These are phyloP conservation scores for Zaprionus tsacasi DNA, from an alignment of 1,140 invertebrate species.

Conservation along the genomic window DNA sequence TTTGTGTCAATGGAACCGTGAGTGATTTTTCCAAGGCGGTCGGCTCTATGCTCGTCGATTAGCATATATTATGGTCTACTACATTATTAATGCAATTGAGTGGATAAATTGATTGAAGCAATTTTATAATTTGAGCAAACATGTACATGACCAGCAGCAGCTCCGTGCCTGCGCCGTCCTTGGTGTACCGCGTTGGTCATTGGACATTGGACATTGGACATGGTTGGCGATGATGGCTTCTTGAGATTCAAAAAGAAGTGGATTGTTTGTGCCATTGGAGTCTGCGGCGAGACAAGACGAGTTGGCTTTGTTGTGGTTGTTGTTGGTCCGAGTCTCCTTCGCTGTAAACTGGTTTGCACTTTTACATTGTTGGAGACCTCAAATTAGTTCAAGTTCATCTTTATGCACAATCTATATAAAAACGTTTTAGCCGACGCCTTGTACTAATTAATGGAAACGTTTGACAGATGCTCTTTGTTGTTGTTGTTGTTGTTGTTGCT, in stretches of 20 bases:
- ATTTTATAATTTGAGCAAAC: constrained; percentile 55
- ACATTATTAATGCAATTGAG: constrained; percentile 54
- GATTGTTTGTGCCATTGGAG: constrained; percentile 62
- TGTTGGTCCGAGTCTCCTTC: constrained; percentile 37
- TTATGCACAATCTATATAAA: constrained; percentile 68
- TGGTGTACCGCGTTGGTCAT: constrained; percentile 43
- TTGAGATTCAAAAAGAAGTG: constrained; percentile 60
- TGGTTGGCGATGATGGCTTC: constrained; percentile 41
- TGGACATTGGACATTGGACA: constrained; percentile 25
- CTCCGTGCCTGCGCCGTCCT: constrained; percentile 51
- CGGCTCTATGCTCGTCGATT: constrained; percentile 10
- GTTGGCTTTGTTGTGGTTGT: constrained; percentile 5
- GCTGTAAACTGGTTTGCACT: constrained; percentile 74
- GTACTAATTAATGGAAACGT: constrained; percentile 66
- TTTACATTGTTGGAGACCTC: constrained; percentile 64
- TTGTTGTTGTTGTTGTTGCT: neutral
- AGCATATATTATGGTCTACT: constrained; percentile 10
- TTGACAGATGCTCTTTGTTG: constrained; percentile 39
- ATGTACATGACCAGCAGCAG: constrained; percentile 6
- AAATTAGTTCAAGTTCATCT: constrained; percentile 78
- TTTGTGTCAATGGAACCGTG: constrained; percentile 14
- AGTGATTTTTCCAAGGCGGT: constrained; percentile 36
- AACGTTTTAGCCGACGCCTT: constrained; percentile 51
- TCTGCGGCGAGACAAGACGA: constrained; percentile 6
- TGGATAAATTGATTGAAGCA: constrained; percentile 49